phyloP scores from a whole-genome alignment of 1,140 invertebrate species.

The Calephelis nemesis region DNA sequence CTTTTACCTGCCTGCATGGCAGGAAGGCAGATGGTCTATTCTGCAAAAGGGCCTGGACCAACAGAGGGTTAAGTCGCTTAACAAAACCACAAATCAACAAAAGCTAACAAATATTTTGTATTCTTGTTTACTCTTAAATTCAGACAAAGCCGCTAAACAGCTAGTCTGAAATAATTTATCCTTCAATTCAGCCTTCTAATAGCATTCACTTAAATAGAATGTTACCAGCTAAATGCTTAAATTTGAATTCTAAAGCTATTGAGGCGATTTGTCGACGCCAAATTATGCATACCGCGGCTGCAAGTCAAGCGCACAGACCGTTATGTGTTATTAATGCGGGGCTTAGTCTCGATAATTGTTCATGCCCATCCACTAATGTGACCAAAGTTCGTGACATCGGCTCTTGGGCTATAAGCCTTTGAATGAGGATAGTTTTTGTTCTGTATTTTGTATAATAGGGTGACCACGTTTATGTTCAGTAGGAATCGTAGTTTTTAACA shows the following conservation, averaged over 20 bases:
- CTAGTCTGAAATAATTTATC: neutral
- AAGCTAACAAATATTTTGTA: no score
- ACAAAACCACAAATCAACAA: no score
- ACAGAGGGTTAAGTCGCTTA: no score
- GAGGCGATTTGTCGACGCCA: constrained; percentile 39
- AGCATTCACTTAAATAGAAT: constrained; percentile 12
- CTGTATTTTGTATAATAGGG: no score
- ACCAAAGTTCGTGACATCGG: constrained; percentile 27
- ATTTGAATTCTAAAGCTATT: constrained; percentile 35
- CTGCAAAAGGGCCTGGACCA: no score
- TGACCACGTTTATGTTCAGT: neutral
- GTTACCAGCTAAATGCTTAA: constrained; percentile 19
- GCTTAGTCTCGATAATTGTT: constrained; percentile 42
- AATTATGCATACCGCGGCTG: constrained; percentile 36
- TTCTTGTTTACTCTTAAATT: no score
- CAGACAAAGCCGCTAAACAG: no score
- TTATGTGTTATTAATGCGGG: constrained; percentile 41
- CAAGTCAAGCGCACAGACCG: constrained; percentile 42
- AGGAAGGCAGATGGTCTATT: no score
- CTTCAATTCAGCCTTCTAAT: constrained; percentile 9
- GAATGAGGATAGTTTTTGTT: no score
- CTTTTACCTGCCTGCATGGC: no score
- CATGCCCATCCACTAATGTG: constrained; percentile 31
- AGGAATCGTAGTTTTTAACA: neutral
- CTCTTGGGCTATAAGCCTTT: constrained; percentile 22